These are phyloP conservation scores for Microctenopoma steveboyesi DNA, from an alignment of 2,797 vertebrate species.

Conservation along the genomic window DNA sequence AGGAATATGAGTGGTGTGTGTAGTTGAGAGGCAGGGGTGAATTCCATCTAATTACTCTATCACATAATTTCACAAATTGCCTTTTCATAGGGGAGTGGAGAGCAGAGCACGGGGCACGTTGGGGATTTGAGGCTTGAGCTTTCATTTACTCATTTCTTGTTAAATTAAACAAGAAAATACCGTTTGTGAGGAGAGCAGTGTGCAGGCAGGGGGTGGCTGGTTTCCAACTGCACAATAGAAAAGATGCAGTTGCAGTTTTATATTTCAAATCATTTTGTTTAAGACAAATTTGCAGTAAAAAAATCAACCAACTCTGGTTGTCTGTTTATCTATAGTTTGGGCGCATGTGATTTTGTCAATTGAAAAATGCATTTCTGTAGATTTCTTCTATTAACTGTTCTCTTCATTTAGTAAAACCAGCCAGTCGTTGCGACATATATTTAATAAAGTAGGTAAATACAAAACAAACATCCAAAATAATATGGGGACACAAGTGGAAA, in stretches of 20 bases:
- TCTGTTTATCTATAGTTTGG: too few species aligned
- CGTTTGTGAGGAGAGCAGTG: slow-evolving; percentile 81
- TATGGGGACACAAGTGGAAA: slow-evolving; percentile 49
- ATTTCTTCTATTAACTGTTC: slow-evolving; percentile 1
- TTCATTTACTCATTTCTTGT: slow-evolving; percentile 98
- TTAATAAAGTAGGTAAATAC: slow-evolving; percentile 41
- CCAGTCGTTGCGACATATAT: slow-evolving; percentile 19
- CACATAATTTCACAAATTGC: slow-evolving; percentile 99
- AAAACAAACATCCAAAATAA: slow-evolving; percentile 44
- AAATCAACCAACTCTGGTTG: too few species aligned
- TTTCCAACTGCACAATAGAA: slow-evolving; percentile 59
- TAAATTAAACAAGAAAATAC: slow-evolving; percentile 98
- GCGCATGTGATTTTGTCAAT: background rate
- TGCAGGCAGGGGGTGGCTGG: slow-evolving; percentile 14
- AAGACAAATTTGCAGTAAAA: background rate
- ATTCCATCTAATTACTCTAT: slow-evolving; percentile 99
- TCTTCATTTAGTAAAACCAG: background rate
- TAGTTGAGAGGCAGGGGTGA: slow-evolving; percentile 68
- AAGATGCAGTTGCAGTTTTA: slow-evolving; percentile 23
- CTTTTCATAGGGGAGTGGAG: slow-evolving; percentile 96
- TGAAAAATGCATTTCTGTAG: slow-evolving; percentile 1
- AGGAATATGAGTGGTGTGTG: slow-evolving; percentile 53
- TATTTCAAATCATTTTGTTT: slow-evolving; percentile 4
- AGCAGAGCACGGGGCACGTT: slow-evolving; percentile 90
- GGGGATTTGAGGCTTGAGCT: slow-evolving; percentile 93